Percentiles rank a stretch among this genome's conserved stretches.
phyloP scores from a whole-genome alignment of 2,888 invertebrate genomes.

The Microctonus hyperodae region DNA sequence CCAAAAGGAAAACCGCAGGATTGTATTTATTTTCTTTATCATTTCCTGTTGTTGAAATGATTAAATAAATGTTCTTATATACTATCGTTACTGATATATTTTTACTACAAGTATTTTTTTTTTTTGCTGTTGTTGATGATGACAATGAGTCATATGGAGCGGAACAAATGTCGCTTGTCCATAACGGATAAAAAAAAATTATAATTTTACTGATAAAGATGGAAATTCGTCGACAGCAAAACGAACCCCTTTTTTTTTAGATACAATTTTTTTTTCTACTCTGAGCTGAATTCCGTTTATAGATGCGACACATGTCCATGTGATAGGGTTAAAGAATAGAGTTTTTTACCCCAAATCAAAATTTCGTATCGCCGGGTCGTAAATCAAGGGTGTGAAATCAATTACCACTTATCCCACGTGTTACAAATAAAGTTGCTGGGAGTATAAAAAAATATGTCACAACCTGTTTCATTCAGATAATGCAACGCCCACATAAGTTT shows the following conservation, averaged over 20 bases:
- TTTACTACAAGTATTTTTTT: no score
- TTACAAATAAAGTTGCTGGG: conserved; percentile 13
- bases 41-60: conserved; percentile 10
- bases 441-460: background rate
- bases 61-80: background rate
- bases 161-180: conserved; percentile 18
- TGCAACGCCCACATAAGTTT: background rate
- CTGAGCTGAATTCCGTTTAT: conserved; percentile 27
- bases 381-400: conserved; percentile 63
- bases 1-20: conserved; percentile 19
- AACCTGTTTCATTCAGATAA: background rate
- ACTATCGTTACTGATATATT: background rate
- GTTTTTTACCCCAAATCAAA: conserved; percentile 57
- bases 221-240: conserved; percentile 46
- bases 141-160: background rate
- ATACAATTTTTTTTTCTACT: background rate
- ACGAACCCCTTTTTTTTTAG: conserved; percentile 32
- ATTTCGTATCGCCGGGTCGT: conserved; percentile 51
- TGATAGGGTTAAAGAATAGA: conserved; percentile 30
- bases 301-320: conserved; percentile 46
- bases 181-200: conserved; percentile 5
- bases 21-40: conserved; percentile 15
- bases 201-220: conserved; percentile 53
- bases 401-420: conserved; percentile 58
- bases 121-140: background rate